Evolutionary conservation across 2,888 invertebrate species (phyloP), one percentile per base, ranked within the genome.

Genomic region (Rutpela maculata): DNA sequence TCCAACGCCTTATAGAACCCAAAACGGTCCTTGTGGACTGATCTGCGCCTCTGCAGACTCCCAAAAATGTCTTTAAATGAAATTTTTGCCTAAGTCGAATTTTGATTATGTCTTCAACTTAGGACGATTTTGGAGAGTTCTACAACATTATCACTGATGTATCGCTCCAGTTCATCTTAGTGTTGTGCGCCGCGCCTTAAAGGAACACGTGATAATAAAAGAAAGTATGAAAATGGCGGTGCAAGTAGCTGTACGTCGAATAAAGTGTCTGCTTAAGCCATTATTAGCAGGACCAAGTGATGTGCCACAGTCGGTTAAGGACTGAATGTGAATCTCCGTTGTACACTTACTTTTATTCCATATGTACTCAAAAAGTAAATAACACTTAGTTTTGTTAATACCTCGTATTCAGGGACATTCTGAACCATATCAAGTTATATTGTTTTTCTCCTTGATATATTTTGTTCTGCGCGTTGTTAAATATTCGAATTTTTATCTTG

Each of bases 341-440:
- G 18, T 59, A 11, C 22, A 19, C 19, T 22, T 59, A 12, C 11
- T 19, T 59, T 3, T 11, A 19, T 70, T 70, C 60, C 59, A 43
- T 60, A n/a, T 70, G n/a, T 60, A 70, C 60, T 70, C 17, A 60
- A 60, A 31, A 9, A 7, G 17, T 22, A 55, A n/a, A 35, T 65
- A 50, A 38, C 43, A 35, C 18, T 17, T 65, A 15, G 22, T 56
- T 50, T 55, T 67, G 31, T 50, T n/a, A 50, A 50, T 50, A n/a
- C 57, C 60, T 70, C 43, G 60, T 26, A 38, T 38, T 70, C 60
- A 70, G 70, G 70, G 70, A 70, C 19, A 35, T 31, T 70, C 11
- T 31, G 19, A 70, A 57, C 22, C 70, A 70, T 70, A 70, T 70
- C 70, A 70, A 19, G 12, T 26, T 70, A 60, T 60, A 43, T 26